These are phyloP conservation scores for Orthosia gracilis DNA, from an alignment of 2,888 invertebrate genomes.

Conservation along the genomic window DNA sequence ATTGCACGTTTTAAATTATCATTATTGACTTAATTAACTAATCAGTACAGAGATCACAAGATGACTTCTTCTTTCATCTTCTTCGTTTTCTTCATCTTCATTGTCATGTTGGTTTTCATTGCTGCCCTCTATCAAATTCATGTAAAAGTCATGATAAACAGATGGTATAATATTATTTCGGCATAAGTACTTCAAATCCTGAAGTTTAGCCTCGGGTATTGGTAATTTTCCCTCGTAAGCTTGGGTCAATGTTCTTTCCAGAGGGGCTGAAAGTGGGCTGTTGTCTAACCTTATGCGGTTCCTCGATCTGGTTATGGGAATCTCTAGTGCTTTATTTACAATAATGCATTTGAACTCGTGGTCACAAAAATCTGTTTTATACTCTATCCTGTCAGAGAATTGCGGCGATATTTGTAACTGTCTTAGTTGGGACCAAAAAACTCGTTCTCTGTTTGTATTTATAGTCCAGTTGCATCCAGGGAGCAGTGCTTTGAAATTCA, in stretches of 20 bases:
- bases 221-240: slow-evolving; percentile 37
- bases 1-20: slow-evolving; percentile 26
- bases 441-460: slow-evolving; percentile 29
- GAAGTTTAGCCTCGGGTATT: slow-evolving; percentile 40
- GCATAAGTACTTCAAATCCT: slow-evolving; percentile 43
- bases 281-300: slow-evolving; percentile 29
- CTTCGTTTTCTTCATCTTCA: slow-evolving; percentile 4
- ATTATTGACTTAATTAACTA: slow-evolving; percentile 11
- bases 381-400: slow-evolving; percentile 21
- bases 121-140: slow-evolving; percentile 30
- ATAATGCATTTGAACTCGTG: slow-evolving; percentile 43
- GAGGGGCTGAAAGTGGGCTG: slow-evolving; percentile 27
- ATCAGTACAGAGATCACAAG: slow-evolving; percentile 17
- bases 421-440: slow-evolving; percentile 33
- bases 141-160: slow-evolving; percentile 47
- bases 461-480: slow-evolving; percentile 35
- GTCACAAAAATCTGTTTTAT: slow-evolving; percentile 23
- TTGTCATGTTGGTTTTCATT: slow-evolving; percentile 16
- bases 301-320: slow-evolving; percentile 26
- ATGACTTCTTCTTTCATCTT: slow-evolving; percentile 11
- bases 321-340: slow-evolving; percentile 33
- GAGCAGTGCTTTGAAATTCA: slow-evolving; percentile 32
- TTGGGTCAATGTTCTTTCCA: slow-evolving; percentile 37
- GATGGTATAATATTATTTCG: slow-evolving; percentile 40
- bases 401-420: slow-evolving; percentile 33